phyloP scores from a whole-genome alignment of 2,797 vertebrate genomes.

The Yasuhikotakia modesta region DNA sequence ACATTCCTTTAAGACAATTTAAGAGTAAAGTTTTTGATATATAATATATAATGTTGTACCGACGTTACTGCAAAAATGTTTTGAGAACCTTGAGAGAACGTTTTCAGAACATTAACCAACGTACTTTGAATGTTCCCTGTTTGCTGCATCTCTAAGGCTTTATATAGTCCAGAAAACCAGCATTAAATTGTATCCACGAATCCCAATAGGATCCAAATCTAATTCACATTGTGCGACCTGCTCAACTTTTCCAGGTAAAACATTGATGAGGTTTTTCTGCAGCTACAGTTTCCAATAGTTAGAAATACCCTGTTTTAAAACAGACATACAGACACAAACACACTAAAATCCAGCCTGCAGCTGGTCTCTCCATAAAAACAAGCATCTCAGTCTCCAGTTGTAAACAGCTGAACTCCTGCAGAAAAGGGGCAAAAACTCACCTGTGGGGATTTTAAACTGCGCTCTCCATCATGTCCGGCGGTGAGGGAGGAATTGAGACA shows the following conservation, averaged over 20 bases:
- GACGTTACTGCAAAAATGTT: too few relatives aligned
- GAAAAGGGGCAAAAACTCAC: conserved; percentile 38
- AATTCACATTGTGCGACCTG: conserved; percentile 9
- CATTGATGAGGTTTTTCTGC: conserved; percentile 23
- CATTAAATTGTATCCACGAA: not conserved
- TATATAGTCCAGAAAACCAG: not conserved
- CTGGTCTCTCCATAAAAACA: conserved; percentile 27
- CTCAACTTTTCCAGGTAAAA: conserved; percentile 23
- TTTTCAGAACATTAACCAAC: too few relatives aligned
- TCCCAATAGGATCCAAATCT: not conserved
- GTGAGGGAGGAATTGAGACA: conserved; percentile 26
- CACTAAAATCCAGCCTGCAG: conserved; percentile 15
- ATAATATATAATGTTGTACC: too few relatives aligned
- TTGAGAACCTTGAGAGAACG: too few relatives aligned
- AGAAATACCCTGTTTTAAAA: not conserved
- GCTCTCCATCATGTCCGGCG: conserved; percentile 14
- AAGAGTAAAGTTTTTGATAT: too few relatives aligned
- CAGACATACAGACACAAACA: conserved; percentile 28
- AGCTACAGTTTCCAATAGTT: not conserved
- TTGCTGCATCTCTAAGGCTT: too few relatives aligned
- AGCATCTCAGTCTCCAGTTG: conserved; percentile 9
- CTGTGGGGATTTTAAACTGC: conserved; percentile 18
- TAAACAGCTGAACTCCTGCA: conserved; percentile 15
- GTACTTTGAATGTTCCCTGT: too few relatives aligned
- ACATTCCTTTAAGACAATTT: too few relatives aligned